Conservation (phyloP, 64 coral and sea anemone genomes). For the Dendronephthya gigantea region DNA sequence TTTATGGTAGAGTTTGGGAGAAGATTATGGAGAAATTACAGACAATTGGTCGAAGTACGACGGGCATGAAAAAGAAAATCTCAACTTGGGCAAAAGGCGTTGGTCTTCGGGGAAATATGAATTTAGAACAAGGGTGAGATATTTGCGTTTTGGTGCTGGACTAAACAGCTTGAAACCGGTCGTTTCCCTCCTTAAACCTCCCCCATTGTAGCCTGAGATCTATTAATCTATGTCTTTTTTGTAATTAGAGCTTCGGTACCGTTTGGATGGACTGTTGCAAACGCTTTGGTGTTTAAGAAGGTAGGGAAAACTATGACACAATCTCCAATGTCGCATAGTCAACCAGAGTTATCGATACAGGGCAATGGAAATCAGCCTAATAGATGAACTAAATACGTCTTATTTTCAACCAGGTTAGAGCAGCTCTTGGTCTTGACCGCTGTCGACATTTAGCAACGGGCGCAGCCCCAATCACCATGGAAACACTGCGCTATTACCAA, state of each 20-base stretch:
- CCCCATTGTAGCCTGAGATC: too few relatives aligned
- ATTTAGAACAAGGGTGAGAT: slow-evolving; percentile 70
- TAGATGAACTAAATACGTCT: too few relatives aligned
- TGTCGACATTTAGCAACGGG: slow-evolving; percentile 58
- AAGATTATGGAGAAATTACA: slow-evolving; percentile 92
- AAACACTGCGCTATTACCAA: slow-evolving; percentile 82
- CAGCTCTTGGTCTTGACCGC: slow-evolving; percentile 73
- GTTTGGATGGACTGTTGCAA: slow-evolving; percentile 80
- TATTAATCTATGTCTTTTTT: neutral
- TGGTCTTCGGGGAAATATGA: slow-evolving; percentile 70
- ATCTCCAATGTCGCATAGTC: too few relatives aligned
- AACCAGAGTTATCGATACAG: too few relatives aligned
- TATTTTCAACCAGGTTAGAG: slow-evolving; percentile 48
- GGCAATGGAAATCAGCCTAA: too few relatives aligned
- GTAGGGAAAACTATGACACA: too few relatives aligned
- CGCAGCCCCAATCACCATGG: slow-evolving; percentile 87
- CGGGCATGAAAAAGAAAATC: slow-evolving; percentile 71
- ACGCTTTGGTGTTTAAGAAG: slow-evolving; percentile 69
- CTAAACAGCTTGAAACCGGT: too few relatives aligned
- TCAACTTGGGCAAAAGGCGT: slow-evolving; percentile 69
- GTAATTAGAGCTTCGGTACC: slow-evolving; percentile 44
- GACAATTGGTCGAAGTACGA: slow-evolving; percentile 50
- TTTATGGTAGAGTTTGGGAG: slow-evolving; percentile 34
- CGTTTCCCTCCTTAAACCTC: too few relatives aligned
- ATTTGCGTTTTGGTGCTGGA: neutral